These are phyloP conservation scores for Neosilurus mollespiculum DNA, from an alignment of 2,797 vertebrate genomes.

Conservation along the genomic window DNA sequence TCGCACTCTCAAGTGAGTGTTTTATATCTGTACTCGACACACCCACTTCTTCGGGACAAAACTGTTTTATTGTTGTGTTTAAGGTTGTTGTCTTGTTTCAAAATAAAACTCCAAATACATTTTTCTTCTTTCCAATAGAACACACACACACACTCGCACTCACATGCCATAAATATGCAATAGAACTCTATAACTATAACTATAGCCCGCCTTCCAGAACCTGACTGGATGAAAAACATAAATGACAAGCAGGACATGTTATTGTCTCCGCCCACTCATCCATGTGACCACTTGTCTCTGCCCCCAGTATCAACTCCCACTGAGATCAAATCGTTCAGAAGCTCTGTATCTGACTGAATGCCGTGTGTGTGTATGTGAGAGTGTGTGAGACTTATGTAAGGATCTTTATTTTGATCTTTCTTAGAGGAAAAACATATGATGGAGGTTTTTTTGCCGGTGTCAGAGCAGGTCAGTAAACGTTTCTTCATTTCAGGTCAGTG, in stretches of 20 bases:
- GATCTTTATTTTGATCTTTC: slow-evolving; percentile 21
- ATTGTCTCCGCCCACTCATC: not conserved
- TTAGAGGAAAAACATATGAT: slow-evolving; percentile 41
- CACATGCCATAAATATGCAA: not conserved
- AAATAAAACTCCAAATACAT: not conserved
- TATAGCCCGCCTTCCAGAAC: not conserved
- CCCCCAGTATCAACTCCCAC: slow-evolving; percentile 19
- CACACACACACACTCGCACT: not conserved
- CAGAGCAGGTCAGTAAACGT: slow-evolving; percentile 68
- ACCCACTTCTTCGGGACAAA: not conserved
- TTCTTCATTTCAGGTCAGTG: slow-evolving; percentile 14
- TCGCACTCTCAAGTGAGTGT: not conserved
- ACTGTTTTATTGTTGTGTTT: not conserved
- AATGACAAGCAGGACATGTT: slow-evolving; percentile 22
- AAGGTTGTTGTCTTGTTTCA: not conserved
- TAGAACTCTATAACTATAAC: not conserved
- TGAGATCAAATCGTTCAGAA: slow-evolving; percentile 16
- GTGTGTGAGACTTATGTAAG: slow-evolving; percentile 12
- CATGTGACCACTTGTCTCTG: slow-evolving; percentile 40
- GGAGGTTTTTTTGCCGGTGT: slow-evolving; percentile 46
- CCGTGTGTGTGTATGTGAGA: slow-evolving; percentile 24
- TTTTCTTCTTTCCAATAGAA: not conserved
- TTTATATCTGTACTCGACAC: not conserved
- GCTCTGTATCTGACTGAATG: slow-evolving; percentile 32
- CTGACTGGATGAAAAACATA: slow-evolving; percentile 17